These are phyloP conservation scores for Cairina moschata DNA, from an alignment of 2,113 vertebrate genomes.

Conservation along the genomic window DNA sequence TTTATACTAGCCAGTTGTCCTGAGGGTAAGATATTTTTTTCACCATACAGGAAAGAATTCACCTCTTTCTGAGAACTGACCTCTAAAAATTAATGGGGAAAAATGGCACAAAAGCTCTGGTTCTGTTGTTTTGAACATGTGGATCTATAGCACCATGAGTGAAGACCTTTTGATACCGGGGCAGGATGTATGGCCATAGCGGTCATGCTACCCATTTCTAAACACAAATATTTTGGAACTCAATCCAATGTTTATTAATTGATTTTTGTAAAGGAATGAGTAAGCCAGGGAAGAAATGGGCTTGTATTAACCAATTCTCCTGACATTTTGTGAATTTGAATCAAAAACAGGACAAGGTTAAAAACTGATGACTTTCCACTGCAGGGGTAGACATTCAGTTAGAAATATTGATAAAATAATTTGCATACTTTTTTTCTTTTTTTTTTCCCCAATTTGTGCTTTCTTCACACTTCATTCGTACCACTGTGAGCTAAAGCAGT, in stretches of 20 bases:
- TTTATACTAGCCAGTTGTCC: not conserved
- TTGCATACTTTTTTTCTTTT: not conserved
- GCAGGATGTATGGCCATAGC: not conserved
- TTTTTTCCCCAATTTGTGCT: not conserved
- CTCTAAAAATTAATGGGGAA: not conserved
- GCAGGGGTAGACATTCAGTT: not conserved
- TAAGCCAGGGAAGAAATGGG: not conserved
- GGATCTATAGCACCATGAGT: not conserved
- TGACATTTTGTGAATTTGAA: not conserved
- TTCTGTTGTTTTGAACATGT: not conserved
- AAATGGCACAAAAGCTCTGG: not conserved
- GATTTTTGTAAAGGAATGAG: not conserved
- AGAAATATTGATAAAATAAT: not conserved
- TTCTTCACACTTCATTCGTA: not conserved
- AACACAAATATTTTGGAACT: not conserved
- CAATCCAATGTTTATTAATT: not conserved
- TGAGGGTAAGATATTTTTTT: not conserved
- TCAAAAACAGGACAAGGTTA: not conserved
- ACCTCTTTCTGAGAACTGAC: not conserved
- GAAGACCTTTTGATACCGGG: not conserved
- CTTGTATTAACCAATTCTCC: not conserved
- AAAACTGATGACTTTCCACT: not conserved
- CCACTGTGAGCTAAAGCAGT: fast-evolving
- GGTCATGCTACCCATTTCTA: not conserved
- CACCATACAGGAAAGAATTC: not conserved